These are phyloP conservation scores for Drosophila eohydei DNA, from an alignment of 2,888 invertebrate genomes.

Conservation along the genomic window DNA sequence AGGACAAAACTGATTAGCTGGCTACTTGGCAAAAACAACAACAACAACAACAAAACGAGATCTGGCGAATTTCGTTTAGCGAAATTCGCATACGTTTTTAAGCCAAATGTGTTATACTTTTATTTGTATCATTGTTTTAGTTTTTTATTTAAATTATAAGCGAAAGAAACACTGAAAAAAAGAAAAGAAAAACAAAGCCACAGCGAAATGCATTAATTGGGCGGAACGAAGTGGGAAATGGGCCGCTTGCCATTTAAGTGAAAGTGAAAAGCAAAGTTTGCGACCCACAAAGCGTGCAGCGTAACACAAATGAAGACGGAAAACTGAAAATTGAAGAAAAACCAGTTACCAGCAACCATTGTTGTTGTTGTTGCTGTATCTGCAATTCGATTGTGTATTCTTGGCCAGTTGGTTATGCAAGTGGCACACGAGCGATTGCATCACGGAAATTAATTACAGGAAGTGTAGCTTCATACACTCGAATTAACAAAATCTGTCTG, in stretches of 20 bases:
- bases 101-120: conserved; percentile 85
- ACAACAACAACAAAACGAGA: conserved; percentile 38
- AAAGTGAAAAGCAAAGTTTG: conserved; percentile 62
- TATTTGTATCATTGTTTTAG: conserved; percentile 74
- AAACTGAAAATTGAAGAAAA: conserved; percentile 39
- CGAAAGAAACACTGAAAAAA: conserved; percentile 72
- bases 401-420: conserved; percentile 76
- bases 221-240: conserved; percentile 20
- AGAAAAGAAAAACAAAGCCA: conserved; percentile 3
- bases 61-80: conserved; percentile 41
- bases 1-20: conserved; percentile 75
- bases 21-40: conserved; percentile 53
- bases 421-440: conserved; percentile 48
- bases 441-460: conserved; percentile 73
- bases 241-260: conserved; percentile 32
- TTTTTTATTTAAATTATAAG: conserved; percentile 80
- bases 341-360: conserved; percentile 41
- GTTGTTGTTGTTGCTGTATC: conserved; percentile 11
- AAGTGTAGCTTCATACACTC: conserved; percentile 49
- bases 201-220: conserved; percentile 32
- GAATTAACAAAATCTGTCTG: conserved; percentile 29
- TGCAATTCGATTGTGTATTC: conserved; percentile 58
- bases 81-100: conserved; percentile 70
- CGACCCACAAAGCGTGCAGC: conserved; percentile 16
- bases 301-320: conserved; percentile 1